Percentiles rank a stretch among this genome's conserved stretches.
Conservation (phyloP, 2,113 vertebrate genomes). For the Triplophysa tibetana region DNA sequence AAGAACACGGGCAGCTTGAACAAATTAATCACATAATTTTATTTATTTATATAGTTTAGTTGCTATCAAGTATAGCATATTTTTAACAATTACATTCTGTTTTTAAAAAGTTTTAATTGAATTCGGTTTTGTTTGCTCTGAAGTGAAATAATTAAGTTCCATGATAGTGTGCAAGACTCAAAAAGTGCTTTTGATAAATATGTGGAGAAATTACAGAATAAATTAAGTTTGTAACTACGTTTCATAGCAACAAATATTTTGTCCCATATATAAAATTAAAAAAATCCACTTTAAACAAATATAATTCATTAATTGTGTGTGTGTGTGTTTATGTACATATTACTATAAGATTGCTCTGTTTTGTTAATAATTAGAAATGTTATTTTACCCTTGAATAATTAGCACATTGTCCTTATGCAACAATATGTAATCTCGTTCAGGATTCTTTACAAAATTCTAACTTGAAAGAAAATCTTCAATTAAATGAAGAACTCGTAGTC, state of each 20-base stretch:
- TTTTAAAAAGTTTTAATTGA: conserved; percentile 24
- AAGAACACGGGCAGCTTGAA: conserved; percentile 21
- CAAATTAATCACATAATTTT: conserved; percentile 25
- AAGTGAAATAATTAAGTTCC: conserved; percentile 17
- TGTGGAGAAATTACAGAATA: not conserved
- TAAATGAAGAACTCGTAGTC: not conserved
- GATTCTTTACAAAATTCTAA: not conserved
- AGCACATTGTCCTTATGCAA: not conserved
- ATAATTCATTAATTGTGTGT: no score
- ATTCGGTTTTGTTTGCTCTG: conserved; percentile 5
- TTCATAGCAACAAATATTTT: not conserved
- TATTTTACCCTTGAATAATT: no score
- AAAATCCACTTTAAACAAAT: no score
- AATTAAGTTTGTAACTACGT: not conserved
- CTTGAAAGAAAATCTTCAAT: not conserved
- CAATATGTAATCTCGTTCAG: not conserved
- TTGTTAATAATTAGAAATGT: no score
- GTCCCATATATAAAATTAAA: no score
- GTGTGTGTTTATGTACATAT: no score
- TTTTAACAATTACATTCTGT: conserved; percentile 25
- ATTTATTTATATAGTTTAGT: conserved; percentile 31
- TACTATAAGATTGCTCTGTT: no score
- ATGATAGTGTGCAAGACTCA: not conserved
- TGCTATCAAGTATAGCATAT: conserved; percentile 8
- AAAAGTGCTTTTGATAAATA: conserved; percentile 7